phyloP scores from a whole-genome alignment of 2,888 invertebrate species.

The Exephanes ischioxanthus region DNA sequence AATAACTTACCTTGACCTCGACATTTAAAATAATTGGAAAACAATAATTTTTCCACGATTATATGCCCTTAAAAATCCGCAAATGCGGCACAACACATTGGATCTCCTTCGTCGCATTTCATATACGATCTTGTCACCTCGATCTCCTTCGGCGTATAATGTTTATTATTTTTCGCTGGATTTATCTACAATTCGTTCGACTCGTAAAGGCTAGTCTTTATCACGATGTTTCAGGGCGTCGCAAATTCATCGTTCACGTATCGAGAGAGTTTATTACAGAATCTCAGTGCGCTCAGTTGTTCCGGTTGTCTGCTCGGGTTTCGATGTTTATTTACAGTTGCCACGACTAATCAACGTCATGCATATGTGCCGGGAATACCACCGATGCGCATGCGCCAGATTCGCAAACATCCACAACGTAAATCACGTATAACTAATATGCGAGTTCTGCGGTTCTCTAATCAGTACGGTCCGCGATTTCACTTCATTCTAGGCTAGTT shows the following conservation, averaged over 20 bases:
- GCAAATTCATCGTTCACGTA: constrained; percentile 6
- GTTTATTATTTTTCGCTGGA: background rate
- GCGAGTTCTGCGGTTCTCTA: background rate
- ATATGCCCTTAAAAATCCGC: background rate
- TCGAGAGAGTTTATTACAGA: background rate
- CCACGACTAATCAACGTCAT: constrained; percentile 21
- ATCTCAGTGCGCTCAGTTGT: background rate
- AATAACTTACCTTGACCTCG: no score
- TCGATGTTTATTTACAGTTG: constrained; percentile 31
- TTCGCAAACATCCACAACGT: background rate
- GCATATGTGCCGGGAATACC: background rate
- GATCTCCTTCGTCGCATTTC: background rate
- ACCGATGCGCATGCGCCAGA: background rate
- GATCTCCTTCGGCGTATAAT: background rate
- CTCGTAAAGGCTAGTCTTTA: background rate
- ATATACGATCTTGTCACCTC: background rate
- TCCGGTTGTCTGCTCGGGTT: background rate
- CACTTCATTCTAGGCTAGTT: background rate
- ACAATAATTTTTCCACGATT: background rate
- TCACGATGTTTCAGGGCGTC: background rate
- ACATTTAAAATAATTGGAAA: background rate
- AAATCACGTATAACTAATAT: constrained; percentile 2
- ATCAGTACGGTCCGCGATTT: background rate
- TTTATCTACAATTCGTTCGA: constrained; percentile 13
- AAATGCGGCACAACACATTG: no score